Base-by-base conservation (phyloP, 1,140 invertebrate genomes). In the Euwallacea fornicatus region DNA sequence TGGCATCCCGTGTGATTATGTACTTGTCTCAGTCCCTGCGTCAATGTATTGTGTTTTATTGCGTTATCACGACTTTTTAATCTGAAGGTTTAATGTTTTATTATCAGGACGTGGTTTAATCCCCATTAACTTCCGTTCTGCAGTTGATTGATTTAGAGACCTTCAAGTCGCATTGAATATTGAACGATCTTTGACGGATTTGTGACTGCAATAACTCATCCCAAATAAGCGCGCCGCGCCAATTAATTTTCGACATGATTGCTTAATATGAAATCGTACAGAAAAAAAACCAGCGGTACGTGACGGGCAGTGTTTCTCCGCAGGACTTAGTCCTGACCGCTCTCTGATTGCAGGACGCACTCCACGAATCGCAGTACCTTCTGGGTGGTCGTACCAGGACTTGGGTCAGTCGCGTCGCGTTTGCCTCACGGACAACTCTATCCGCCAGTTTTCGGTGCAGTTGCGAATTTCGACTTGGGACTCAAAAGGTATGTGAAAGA, bases 321-420 rank as follows among this genome's bases (percentile, higher is more conserved):
- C 55, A 58, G 55, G 55, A 58, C 15, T 58, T 58, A 58, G 55
- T 58, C 55, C 55, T 58, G 59, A 6, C 42, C 33, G 42, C 42
- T 61, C 42, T 21, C 41, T 61, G 33, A 61, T 61, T 61, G 21
- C 16, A 21, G 42, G 41, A 11, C 21, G 11, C 6, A 59, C 13
- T 59, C 59, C 11, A 61, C 59, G 59, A 61, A 61, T 61, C 59
- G 59, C 59, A 44, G 8, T 10, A 11, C 59, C 46, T 64, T 50
- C 46, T 64, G 61, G 43, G 61, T 64, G 61, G 55, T 56, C 33
- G 33, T 44, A 61, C 59, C 33, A 44, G 59, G 33, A 61, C 59
- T 61, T 43, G 21, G 43, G 59, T 61, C 59, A 64, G 61, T 64
- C 11, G 43, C 43, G 42, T 21, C 43, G 43, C 61, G 61, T 41